A percentile compares a stretch with the other conserved stretches of the same genome.
Conservation (phyloP, 2,797 vertebrate genomes). For the Catostomus latipinnis region DNA sequence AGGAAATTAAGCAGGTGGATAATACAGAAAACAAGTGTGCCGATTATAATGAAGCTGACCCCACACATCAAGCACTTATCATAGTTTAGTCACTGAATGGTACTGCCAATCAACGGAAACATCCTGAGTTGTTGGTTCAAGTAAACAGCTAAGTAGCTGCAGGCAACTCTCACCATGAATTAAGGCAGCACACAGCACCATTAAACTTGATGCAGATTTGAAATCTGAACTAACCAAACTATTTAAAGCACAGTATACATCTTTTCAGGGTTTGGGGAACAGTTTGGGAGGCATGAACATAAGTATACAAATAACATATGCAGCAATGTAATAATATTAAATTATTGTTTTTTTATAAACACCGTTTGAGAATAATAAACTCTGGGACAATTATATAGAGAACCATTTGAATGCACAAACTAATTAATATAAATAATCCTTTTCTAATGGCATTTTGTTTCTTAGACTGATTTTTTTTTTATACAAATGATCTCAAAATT, state of each 20-base stretch:
- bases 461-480: no score
- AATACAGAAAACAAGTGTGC: slow-evolving; percentile 48
- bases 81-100: slow-evolving; percentile 39
- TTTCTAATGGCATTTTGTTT: no score
- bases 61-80: slow-evolving; percentile 51
- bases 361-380: slow-evolving; percentile 27
- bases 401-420: no score
- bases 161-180: slow-evolving; percentile 31
- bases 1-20: slow-evolving; percentile 52
- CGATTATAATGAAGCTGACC: slow-evolving; percentile 67
- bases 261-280: not conserved
- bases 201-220: slow-evolving; percentile 9
- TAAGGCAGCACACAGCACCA: not conserved
- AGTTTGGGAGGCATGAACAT: not conserved
- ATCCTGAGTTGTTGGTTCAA: slow-evolving; percentile 11
- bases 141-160: slow-evolving; percentile 40
- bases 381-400: slow-evolving; percentile 22
- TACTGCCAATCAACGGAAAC: slow-evolving; percentile 52
- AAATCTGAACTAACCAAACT: slow-evolving; percentile 14
- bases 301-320: not conserved
- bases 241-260: not conserved
- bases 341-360: slow-evolving; percentile 12
- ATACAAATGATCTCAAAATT: no score
- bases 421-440: no score
- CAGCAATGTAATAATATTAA: slow-evolving; percentile 23